Evolutionary conservation across 2,888 invertebrate genomes (phyloP).

Genomic region (Ophion obscuratus): DNA sequence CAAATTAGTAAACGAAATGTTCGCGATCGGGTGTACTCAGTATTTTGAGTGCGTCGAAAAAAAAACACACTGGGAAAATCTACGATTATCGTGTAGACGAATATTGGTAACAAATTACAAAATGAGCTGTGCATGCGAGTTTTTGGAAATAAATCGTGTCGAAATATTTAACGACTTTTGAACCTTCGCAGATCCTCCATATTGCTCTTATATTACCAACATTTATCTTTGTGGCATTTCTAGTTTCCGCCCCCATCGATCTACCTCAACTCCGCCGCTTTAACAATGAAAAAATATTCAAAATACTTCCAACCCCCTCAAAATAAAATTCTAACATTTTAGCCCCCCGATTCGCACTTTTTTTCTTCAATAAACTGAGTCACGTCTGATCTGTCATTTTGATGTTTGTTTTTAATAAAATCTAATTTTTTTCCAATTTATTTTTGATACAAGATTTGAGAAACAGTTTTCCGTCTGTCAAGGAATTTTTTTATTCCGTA

Average conservation of each 20-base stretch:
- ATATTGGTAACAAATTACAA: too few relatives aligned
- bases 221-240: neutral
- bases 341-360: too few relatives aligned
- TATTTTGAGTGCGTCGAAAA: neutral
- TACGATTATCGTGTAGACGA: too few relatives aligned
- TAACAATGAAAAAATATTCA: neutral
- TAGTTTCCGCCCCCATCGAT: neutral
- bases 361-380: too few relatives aligned
- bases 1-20: neutral
- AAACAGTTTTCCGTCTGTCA: neutral
- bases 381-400: too few relatives aligned
- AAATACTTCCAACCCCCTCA: neutral
- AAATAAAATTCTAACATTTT: neutral
- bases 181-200: neutral
- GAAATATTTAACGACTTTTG: neutral
- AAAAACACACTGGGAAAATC: too few relatives aligned
- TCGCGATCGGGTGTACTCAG: neutral
- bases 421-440: neutral
- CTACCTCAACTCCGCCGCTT: neutral
- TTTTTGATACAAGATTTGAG: neutral
- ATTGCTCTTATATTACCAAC: neutral
- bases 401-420: neutral
- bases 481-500: neutral
- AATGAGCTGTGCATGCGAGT: neutral
- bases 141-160: neutral